phyloP scores from a whole-genome alignment of 1,140 invertebrate species.

The Alviniconcha marisindica region DNA sequence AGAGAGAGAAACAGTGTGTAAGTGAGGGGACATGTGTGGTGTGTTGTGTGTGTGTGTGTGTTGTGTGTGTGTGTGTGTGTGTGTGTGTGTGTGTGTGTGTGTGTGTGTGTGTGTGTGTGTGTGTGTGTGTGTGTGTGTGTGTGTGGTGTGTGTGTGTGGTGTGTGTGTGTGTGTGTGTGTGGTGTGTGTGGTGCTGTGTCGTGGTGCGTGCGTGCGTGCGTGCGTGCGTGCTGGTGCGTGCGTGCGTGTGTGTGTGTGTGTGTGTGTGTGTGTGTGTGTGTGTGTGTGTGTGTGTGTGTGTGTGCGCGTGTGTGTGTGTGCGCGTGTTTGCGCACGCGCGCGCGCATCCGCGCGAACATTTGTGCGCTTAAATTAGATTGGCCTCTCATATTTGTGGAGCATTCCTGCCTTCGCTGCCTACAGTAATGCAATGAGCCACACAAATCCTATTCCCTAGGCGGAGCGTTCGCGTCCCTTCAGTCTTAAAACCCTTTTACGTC shows the following conservation, averaged over 20 bases:
- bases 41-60: neutral
- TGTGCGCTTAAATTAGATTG: neutral
- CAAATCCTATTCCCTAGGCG: too few relatives aligned
- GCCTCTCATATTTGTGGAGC: too few relatives aligned
- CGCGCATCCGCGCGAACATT: neutral
- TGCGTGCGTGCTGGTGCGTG: neutral
- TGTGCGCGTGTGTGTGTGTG: conserved; percentile 21
- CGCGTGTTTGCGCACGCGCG: neutral
- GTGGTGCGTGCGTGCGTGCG: neutral
- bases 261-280: conserved; percentile 19
- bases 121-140: neutral
- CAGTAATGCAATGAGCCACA: too few relatives aligned
- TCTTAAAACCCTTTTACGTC: too few relatives aligned
- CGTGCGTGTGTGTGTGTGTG: conserved; percentile 5
- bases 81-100: conserved; percentile 17
- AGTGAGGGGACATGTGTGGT: too few relatives aligned
- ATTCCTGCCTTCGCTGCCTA: too few relatives aligned
- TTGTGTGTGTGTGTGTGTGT: conserved; percentile 24
- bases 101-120: neutral
- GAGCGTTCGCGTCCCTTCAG: too few relatives aligned
- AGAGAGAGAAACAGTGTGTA: neutral
- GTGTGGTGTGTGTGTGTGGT: neutral
- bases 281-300: conserved; percentile 1
- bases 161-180: conserved; percentile 13
- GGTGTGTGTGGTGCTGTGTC: too few relatives aligned